Conservation (phyloP, 2,113 vertebrate genomes). For the Stictonetta naevosa region DNA sequence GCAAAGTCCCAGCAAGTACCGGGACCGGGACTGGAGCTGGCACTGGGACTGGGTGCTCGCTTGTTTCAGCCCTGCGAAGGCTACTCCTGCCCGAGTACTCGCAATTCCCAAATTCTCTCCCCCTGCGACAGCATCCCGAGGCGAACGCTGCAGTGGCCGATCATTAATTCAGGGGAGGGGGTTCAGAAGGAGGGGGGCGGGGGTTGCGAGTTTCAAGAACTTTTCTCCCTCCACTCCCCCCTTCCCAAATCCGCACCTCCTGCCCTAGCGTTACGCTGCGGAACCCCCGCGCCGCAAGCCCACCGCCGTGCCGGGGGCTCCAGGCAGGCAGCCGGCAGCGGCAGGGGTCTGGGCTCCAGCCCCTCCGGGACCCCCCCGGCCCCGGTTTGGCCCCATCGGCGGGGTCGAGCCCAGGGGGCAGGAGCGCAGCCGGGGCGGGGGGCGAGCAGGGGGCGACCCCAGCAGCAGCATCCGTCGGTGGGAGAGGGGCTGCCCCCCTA, state of each 20-base stretch:
- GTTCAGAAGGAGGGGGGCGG: too few relatives aligned
- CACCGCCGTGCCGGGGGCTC: background rate
- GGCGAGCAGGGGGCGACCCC: too few relatives aligned
- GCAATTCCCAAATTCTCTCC: background rate
- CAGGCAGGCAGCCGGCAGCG: background rate
- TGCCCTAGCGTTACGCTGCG: too few relatives aligned
- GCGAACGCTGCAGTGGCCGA: background rate
- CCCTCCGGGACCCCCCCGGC: too few relatives aligned
- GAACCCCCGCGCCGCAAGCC: too few relatives aligned
- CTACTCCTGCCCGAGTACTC: background rate
- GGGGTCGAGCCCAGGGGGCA: too few relatives aligned
- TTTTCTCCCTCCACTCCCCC: background rate
- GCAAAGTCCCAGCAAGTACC: background rate
- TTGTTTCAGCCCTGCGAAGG: background rate
- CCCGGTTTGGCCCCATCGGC: too few relatives aligned
- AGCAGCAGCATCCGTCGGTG: too few relatives aligned
- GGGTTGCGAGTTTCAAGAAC: background rate
- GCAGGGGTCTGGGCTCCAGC: background rate
- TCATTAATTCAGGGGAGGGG: background rate
- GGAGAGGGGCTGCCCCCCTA: too few relatives aligned
- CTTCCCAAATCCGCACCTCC: too few relatives aligned
- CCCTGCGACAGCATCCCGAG: background rate
- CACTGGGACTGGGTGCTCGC: background rate
- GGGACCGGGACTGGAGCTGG: too few relatives aligned
- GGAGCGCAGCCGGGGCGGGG: too few relatives aligned